Percentiles rank a stretch among this genome's conserved stretches.
phyloP scores from a whole-genome alignment of 2,797 vertebrate genomes.

The Silurus lanzhouensis region DNA sequence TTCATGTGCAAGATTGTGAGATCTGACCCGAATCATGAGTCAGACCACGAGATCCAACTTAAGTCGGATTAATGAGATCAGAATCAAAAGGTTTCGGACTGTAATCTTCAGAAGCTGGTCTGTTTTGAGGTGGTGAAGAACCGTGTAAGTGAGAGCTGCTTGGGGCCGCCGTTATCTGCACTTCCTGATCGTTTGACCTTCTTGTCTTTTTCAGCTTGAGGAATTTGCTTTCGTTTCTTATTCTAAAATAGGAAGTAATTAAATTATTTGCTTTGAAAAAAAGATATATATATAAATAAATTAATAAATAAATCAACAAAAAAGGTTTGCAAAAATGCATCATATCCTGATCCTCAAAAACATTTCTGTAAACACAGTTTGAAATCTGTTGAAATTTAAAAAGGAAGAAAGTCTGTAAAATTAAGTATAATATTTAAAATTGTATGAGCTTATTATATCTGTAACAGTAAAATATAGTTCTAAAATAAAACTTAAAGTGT shows the following conservation, averaged over 20 bases:
- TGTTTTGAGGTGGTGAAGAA: conserved; percentile 69
- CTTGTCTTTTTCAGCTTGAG: conserved; percentile 46
- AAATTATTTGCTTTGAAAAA: background rate
- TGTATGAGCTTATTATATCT: background rate
- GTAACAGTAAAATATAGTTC: background rate
- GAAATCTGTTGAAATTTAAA: background rate
- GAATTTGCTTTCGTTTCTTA: conserved; percentile 57
- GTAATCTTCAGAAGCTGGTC: conserved; percentile 2
- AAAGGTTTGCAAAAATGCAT: too few species aligned
- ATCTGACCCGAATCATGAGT: background rate
- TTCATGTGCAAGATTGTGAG: background rate
- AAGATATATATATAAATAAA: too few species aligned
- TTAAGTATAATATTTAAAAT: background rate
- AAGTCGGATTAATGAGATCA: too few species aligned
- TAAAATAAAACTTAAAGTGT: background rate
- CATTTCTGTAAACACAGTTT: background rate
- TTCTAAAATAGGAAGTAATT: conserved; percentile 50
- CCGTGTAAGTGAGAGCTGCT: conserved; percentile 66
- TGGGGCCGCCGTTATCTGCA: conserved; percentile 36
- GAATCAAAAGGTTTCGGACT: background rate
- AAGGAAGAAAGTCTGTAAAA: background rate
- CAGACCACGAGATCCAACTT: background rate
- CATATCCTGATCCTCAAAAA: background rate
- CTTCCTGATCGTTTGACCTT: conserved; percentile 56
- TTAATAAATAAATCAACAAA: too few species aligned